Conservation (phyloP, 30 jellyfish, hydroid and myxozoan genomes). For the Phacellophora camtschatica region DNA sequence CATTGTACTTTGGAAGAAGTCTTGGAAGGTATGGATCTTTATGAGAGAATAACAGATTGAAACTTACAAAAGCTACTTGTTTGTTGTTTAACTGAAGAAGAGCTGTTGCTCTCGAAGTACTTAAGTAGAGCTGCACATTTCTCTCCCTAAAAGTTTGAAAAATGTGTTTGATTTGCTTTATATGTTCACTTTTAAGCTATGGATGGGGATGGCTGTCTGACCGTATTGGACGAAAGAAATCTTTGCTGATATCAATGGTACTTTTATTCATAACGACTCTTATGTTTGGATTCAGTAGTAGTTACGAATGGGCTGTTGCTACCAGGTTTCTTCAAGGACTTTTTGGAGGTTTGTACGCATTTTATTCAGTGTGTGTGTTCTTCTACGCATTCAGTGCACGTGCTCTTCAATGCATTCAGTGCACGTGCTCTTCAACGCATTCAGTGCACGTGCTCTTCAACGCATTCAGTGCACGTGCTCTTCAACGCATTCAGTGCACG, state of each 20-base stretch:
- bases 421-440: too few relatives aligned
- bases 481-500: too few relatives aligned
- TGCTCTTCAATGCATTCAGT: too few relatives aligned
- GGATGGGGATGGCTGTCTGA: constrained; percentile 75
- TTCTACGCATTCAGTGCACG: too few relatives aligned
- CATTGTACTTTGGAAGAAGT: constrained; percentile 13
- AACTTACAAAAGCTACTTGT: background rate
- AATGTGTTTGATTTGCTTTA: background rate
- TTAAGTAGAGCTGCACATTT: background rate
- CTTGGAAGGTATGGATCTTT: constrained; percentile 17
- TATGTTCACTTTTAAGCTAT: constrained; percentile 4
- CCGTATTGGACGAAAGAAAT: constrained; percentile 16
- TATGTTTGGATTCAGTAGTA: constrained; percentile 43
- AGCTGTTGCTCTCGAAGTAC: background rate
- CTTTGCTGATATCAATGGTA: background rate
- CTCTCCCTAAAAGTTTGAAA: background rate
- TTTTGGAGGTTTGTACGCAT: constrained; percentile 25
- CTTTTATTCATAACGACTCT: background rate
- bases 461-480: too few relatives aligned
- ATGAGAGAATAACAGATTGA: background rate
- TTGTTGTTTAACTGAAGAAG: too few relatives aligned
- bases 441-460: too few relatives aligned
- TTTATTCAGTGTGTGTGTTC: too few relatives aligned
- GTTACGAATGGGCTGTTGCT: constrained; percentile 31
- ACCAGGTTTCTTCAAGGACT: constrained; percentile 37